Evolutionary conservation across 2,888 invertebrate species (phyloP).

Genomic region (Dryomyza anilis): DNA sequence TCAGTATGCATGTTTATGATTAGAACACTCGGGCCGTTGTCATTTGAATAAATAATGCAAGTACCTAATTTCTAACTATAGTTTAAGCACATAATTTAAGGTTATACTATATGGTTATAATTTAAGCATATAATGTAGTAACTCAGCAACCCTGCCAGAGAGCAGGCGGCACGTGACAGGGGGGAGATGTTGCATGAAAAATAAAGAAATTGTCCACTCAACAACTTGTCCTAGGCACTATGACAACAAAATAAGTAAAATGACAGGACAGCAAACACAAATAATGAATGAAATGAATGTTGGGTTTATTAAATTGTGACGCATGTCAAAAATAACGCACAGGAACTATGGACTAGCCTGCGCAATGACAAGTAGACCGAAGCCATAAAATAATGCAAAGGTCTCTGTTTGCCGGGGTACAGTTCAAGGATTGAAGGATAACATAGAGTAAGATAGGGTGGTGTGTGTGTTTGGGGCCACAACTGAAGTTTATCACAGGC

Average conservation of each 20-base stretch:
- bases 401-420: too few species aligned
- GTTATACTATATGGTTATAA: too few species aligned
- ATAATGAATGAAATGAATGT: background rate
- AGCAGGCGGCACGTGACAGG: background rate
- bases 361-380: background rate
- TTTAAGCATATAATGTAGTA: too few species aligned
- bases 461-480: too few species aligned
- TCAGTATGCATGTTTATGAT: background rate
- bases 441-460: too few species aligned
- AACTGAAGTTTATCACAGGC: too few species aligned
- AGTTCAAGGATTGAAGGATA: too few species aligned
- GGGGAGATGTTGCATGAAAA: background rate
- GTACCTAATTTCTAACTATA: too few species aligned
- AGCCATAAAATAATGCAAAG: too few species aligned
- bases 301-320: too few species aligned
- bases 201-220: background rate
- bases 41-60: too few species aligned
- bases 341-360: background rate
- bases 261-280: background rate
- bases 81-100: too few species aligned
- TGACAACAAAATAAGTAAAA: constrained; percentile 17
- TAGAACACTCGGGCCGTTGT: background rate
- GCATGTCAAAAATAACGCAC: background rate
- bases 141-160: background rate
- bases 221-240: constrained; percentile 1